phyloP scores from a whole-genome alignment of 2,888 invertebrate genomes.

The Dichetophora obliterata region DNA sequence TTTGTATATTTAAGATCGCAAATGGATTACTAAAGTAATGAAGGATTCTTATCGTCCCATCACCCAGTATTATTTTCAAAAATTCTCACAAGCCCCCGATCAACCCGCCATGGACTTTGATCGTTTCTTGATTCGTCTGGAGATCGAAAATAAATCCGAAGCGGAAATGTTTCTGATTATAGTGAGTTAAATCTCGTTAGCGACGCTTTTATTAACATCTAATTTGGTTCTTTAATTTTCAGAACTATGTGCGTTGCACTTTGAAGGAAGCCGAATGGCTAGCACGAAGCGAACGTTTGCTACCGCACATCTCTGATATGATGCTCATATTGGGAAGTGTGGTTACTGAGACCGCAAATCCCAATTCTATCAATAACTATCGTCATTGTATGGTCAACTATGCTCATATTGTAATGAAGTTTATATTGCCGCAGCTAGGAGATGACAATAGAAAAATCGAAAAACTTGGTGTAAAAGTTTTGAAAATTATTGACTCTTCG shows the following conservation, averaged over 20 bases:
- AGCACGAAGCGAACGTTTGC: slow-evolving; percentile 56
- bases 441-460: slow-evolving; percentile 54
- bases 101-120: slow-evolving; percentile 57
- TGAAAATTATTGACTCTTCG: slow-evolving; percentile 56
- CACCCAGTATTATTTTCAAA: slow-evolving; percentile 64
- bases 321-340: slow-evolving; percentile 57
- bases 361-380: slow-evolving; percentile 56
- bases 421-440: slow-evolving; percentile 53
- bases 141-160: slow-evolving; percentile 54
- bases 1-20: slow-evolving; percentile 53
- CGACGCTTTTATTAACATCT: too few relatives aligned
- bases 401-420: slow-evolving; percentile 57
- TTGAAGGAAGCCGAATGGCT: slow-evolving; percentile 62
- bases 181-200: slow-evolving; percentile 53
- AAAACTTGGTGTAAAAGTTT: slow-evolving; percentile 55
- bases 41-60: slow-evolving; percentile 54
- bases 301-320: slow-evolving; percentile 58
- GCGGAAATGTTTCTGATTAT: slow-evolving; percentile 59
- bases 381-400: slow-evolving; percentile 59
- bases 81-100: slow-evolving; percentile 52
- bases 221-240: neutral
- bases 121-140: slow-evolving; percentile 56
- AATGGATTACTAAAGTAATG: slow-evolving; percentile 61
- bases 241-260: slow-evolving; percentile 63
- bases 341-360: slow-evolving; percentile 55